A percentile compares a stretch with the other conserved stretches of the same genome.
These are phyloP conservation scores for Macrotus californicus DNA, from an alignment of 2,113 vertebrate species.

Conservation along the genomic window DNA sequence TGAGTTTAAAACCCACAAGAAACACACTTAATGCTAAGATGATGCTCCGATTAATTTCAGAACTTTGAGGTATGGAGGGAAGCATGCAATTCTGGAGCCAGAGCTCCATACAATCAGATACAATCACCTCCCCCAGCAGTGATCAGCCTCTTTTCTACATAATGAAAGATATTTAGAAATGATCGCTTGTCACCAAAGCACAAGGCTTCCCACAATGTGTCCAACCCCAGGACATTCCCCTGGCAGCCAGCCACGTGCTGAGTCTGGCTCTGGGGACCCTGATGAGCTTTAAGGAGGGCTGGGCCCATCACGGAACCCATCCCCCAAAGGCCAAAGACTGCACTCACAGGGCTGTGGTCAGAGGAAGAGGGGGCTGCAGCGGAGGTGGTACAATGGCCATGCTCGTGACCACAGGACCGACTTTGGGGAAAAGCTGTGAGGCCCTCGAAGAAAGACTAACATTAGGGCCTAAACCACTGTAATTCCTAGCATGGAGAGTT, in stretches of 20 bases:
- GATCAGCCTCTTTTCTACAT: not conserved
- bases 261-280: not conserved
- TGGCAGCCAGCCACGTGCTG: not conserved
- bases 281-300: not conserved
- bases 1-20: not conserved
- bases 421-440: not conserved
- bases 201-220: not conserved
- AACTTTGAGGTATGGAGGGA: not conserved
- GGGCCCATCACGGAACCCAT: not conserved
- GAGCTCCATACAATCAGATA: not conserved
- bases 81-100: not conserved
- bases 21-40: not conserved
- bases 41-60: not conserved
- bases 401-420: not conserved
- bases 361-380: not conserved
- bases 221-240: rapidly evolving
- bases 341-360: rapidly evolving
- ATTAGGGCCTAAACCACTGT: not conserved
- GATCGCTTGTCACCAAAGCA: not conserved
- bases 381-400: not conserved
- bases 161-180: not conserved
- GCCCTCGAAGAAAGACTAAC: not conserved
- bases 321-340: not conserved
- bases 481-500: not conserved
- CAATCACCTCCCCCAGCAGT: too few relatives aligned